Evolutionary conservation across 2,113 vertebrate species (phyloP), one percentile per base, ranked within the genome.

Genomic region (Emydura subglobosa): DNA sequence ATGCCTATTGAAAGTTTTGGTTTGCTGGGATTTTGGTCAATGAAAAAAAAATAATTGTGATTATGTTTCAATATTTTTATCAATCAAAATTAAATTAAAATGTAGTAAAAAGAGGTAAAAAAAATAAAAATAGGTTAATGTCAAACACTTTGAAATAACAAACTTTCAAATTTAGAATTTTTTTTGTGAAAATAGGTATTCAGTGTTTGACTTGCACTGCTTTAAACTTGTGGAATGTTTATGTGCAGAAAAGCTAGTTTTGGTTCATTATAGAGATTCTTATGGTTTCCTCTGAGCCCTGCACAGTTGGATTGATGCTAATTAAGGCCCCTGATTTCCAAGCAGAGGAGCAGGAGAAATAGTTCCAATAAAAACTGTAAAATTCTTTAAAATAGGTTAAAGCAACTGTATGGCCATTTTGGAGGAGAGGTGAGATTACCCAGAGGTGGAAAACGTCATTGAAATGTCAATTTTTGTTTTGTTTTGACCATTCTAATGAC

Each of bases 391-490:
- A 53, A 8, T 2, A 6, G 9, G 2, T 4, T 3, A 42, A 65
- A 65, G 2, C 19, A 80, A 59, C 3, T 0, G 0, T 0, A 3
- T 42, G 79, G 83, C 22, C 1, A 0, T 14, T 29, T 22, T 2
- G 13, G 76, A 72, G 31, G 1, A 16, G 8, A 82, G 91, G 44
- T 4, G 17, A 34, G 3, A 9, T 6, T 7, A 79, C 16, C 27
- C 47, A 31, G 54, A 49, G 72, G 85, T 7, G 25, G 10, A 61
- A 65, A 84, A n/a, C 5, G 21, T 47, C 7, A 68, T 59, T n/a
- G 61, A n/a, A 4, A 68, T 68, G 61, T 68, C 29, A 19, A 19
- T 68, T 68, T 34, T 68, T n/a, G 31, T 61, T 61, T 61, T 31
- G 59, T 68, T 68, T n/a, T 47, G 82, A 80, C 2, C 2, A 12